phyloP scores from a whole-genome alignment of 2,797 vertebrate genomes.

The Sphenopsis melanotis region DNA sequence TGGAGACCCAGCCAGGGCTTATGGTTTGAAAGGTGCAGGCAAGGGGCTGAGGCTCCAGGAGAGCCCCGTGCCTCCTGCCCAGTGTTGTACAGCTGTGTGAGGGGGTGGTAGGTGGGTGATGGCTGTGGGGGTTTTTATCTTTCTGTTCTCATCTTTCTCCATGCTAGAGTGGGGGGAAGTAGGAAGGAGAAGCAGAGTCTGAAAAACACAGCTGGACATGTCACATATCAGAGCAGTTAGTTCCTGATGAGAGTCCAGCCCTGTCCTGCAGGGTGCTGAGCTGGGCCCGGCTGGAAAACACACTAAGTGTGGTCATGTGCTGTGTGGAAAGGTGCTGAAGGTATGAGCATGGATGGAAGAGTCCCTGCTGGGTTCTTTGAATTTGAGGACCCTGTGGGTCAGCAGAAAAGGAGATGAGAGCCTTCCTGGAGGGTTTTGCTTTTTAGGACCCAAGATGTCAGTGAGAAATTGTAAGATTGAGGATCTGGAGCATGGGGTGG shows the following conservation, averaged over 20 bases:
- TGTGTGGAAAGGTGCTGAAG: background rate
- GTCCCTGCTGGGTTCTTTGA: background rate
- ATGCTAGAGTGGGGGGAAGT: background rate
- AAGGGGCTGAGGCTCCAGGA: background rate
- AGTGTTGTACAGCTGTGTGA: background rate
- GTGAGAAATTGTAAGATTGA: background rate
- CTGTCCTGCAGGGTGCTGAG: background rate
- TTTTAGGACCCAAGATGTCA: background rate
- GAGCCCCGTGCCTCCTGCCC: background rate
- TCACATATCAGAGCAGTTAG: background rate
- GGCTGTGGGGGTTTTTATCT: background rate
- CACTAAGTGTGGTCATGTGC: fast-evolving
- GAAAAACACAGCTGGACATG: background rate
- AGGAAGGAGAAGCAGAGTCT: background rate
- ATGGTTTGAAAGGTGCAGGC: background rate
- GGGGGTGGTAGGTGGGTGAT: background rate
- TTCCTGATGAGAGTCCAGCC: background rate
- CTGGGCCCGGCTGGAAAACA: fast-evolving
- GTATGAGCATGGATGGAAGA: background rate
- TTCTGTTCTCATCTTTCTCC: background rate
- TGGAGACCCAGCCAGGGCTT: background rate
- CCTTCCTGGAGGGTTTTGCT: background rate
- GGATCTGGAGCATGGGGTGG: background rate
- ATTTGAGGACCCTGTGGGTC: background rate
- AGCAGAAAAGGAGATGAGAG: background rate